Base-by-base conservation (phyloP, 2,888 invertebrate species). In the Scaptomyza reducta region DNA sequence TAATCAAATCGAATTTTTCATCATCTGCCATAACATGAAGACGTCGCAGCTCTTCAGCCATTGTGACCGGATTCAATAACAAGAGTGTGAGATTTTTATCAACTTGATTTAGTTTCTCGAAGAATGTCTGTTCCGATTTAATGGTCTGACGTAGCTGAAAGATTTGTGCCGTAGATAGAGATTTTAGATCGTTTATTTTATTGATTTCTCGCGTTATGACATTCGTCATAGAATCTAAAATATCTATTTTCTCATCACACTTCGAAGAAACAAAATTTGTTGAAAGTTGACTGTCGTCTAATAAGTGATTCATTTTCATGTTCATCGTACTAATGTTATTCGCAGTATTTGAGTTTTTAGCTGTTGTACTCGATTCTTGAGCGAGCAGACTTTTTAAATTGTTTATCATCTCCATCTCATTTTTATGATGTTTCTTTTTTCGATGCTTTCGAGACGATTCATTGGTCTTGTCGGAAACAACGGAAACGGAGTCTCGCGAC, bases 381-480 rank as follows among this genome's bases (percentile, higher is more conserved):
- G 89, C 82, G 1, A 91, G 76, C 2, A 90, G 88, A 11, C 84
- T 84, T 54, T 90, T 91, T 3, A 91, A 77, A 73, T 90, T 91
- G 53, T 91, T 91, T n/a, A 91, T 74, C 83, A 91, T 88, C 47
- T 92, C 91, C 91, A 91, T 91, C 79, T 91, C 91, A 51, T 90
- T 89, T 59, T 89, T 90, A 33, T 90, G 84, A 47, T 91, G 90
- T 29, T 90, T 90, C 16, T 91, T 91, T 60, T 91, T 91, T 31
- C 90, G 85, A n/a, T 88, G 82, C 33, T 89, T 89, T 18, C 84
- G 77, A 0, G 74, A 55, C 0, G 40, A 16, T 13, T 89, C 87
- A 3, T 89, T 90, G 0, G 41, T 54, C 13, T 63, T 73, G 13
- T 55, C 50, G 10, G n/a, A 11, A 16, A 14, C 1, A 29, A 9